These are phyloP conservation scores for Halisarca cf. caerulea DNA, from an alignment of 37 sponge, comb jelly and placozoan genomes.

Conservation along the genomic window DNA sequence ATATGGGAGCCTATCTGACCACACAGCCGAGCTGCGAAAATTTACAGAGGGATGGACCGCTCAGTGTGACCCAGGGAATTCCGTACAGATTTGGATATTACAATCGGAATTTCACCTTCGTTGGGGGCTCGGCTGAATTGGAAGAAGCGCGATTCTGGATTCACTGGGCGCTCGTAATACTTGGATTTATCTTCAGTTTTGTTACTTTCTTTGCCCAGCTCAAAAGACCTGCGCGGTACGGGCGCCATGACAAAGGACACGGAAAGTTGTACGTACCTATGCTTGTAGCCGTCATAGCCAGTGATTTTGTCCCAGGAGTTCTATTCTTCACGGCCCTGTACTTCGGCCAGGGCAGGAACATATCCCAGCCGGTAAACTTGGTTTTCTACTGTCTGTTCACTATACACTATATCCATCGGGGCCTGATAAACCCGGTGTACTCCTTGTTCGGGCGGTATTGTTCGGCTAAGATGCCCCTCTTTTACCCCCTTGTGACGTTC, in stretches of 20 bases:
- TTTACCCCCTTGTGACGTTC: slow-evolving; percentile 40
- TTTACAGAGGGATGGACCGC: background rate
- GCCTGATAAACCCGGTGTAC: slow-evolving; percentile 55
- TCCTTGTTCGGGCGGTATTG: slow-evolving; percentile 48
- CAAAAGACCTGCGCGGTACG: slow-evolving; percentile 63
- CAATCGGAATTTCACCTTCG: background rate
- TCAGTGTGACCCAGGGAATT: background rate
- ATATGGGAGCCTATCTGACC: no score
- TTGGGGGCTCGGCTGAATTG: background rate
- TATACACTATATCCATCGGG: slow-evolving; percentile 63
- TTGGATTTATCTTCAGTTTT: slow-evolving; percentile 58
- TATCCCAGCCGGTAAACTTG: slow-evolving; percentile 34
- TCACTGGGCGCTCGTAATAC: slow-evolving; percentile 56
- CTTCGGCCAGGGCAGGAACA: slow-evolving; percentile 43
- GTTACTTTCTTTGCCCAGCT: slow-evolving; percentile 48
- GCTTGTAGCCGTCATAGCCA: slow-evolving; percentile 30
- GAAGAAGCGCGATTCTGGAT: slow-evolving; percentile 52
- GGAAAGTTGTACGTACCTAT: slow-evolving; percentile 34
- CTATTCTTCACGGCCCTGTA: slow-evolving; percentile 56
- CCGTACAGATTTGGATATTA: background rate
- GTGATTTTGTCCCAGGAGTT: slow-evolving; percentile 53
- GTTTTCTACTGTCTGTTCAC: slow-evolving; percentile 58
- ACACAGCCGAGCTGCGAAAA: no score
- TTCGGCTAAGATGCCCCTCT: slow-evolving; percentile 28
- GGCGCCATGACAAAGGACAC: slow-evolving; percentile 41